Base-by-base conservation (phyloP, 1,140 invertebrate genomes). In the Bombus superbus region DNA sequence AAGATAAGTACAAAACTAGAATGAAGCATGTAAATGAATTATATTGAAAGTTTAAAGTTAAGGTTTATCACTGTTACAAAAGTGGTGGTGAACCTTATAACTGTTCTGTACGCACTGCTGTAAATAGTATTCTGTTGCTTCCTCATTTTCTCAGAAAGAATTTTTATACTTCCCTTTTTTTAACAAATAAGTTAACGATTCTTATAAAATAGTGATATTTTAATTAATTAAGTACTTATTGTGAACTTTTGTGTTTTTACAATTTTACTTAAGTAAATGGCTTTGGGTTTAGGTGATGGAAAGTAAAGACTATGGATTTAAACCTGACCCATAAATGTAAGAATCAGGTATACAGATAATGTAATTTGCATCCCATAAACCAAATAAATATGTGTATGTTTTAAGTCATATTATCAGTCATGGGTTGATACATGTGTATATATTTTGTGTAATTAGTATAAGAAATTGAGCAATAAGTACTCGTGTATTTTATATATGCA, bases 81-180 rank as follows among this genome's bases (percentile, higher is more conserved):
- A 40, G 40, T 47, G 10, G 15, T 80, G 53, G 35, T 77, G 42
- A 88, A 90, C 15, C 35, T 81, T 83, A 73, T 32, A 42, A 69
- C 72, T 85, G 64, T 89, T 83, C 74, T 88, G 53, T 90, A 90
- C 35, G 66, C 72, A 28, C 73, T 66, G 74, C 62, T 93, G 91
- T 92, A 93, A 89, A 92, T 92, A 93, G 73, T 87, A 86, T 91
- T 91, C 66, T 72, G 74, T 93, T 92, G 83, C 86, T 85, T 83
- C 84, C 88, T 64, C 78, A 71, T 92, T 92, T 88, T 81, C 68
- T 69, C 42, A 40, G 9, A 81, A 79, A 90, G 59, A 82, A 85
- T 86, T 92, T 93, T 92, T 93, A 88, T 93, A 93, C 89, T 93
- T 93, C 90, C 87, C 90, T 88, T 90, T 91, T 91, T 91, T 89